Base-by-base conservation (phyloP, 2,113 vertebrate genomes). In the Lagopus muta region DNA sequence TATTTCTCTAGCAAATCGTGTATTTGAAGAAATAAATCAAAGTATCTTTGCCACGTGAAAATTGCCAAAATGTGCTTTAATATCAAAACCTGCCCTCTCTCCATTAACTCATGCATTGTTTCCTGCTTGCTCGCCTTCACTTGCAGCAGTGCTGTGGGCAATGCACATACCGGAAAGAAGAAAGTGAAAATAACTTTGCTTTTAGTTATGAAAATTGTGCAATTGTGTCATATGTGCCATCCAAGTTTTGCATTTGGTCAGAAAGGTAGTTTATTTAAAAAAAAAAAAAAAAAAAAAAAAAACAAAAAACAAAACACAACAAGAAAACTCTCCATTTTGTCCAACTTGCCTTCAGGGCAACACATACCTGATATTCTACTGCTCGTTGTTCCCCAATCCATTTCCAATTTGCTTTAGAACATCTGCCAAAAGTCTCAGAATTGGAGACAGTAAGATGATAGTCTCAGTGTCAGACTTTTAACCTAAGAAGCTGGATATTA, bases 391-490 rank as follows among this genome's bases (percentile, higher is more conserved):
- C 58, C n/a, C 5, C 61, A 15, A 38, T 60, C 8, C 36, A 28
- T 60, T 87, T 86, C 5, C 42, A 48, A 58, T 55, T 78, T 89
- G 21, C n/a, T 94, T 82, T 89, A 38, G 67, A 60, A 66, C 7
- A 11, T 62, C 62, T 89, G 71, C 43, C 54, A 84, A 25, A 75
- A 50, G 25, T 72, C 87, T 28, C 10, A 67, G 47, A 82, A 61
- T 81, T 90, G 86, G 62, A 43, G 55, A 36, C 11, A 22, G 19
- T 27, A 55, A 32, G 52, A 82, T 85, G 62, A 79, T 65, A 69
- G 60, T 85, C 20, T 91, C 10, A 73, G 20, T 57, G 34, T 92
- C 36, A 20, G 62, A 42, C 38, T 65, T 57, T 8, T 65, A 90
- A 50, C 25, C 8, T 4, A 54, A 73, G 16, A 28, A 72, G 38